Conservation (phyloP, 92 coral and sea anemone species). For the Diadumene lineata region DNA sequence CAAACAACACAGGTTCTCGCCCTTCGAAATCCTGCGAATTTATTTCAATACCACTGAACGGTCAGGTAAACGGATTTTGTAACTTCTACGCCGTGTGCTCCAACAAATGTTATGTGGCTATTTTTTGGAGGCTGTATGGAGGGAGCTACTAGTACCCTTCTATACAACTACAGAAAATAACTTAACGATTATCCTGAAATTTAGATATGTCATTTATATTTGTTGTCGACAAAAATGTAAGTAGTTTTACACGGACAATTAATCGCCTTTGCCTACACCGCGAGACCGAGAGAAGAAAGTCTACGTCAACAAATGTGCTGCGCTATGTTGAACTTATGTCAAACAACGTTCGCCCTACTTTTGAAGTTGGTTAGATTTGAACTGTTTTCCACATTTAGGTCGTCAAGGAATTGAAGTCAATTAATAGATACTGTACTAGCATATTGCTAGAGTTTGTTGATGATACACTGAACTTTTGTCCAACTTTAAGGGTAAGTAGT, state of each 20-base stretch:
- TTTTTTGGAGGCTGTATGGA: too few relatives aligned
- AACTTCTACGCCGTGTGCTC: neutral
- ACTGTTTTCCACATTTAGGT: constrained; percentile 40
- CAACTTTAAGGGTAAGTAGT: constrained; percentile 53
- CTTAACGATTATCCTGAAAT: too few relatives aligned
- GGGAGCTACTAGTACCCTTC: too few relatives aligned
- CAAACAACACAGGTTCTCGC: constrained; percentile 44
- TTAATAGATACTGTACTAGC: constrained; percentile 73
- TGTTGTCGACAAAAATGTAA: too few relatives aligned
- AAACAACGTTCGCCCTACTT: too few relatives aligned
- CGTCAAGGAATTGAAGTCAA: constrained; percentile 43
- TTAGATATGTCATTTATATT: too few relatives aligned
- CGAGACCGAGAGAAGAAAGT: too few relatives aligned
- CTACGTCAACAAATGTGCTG: too few relatives aligned
- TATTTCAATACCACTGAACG: constrained; percentile 17
- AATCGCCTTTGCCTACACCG: too few relatives aligned
- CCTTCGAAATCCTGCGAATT: neutral
- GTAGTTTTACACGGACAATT: too few relatives aligned
- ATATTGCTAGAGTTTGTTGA: constrained; percentile 57
- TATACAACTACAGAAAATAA: too few relatives aligned
- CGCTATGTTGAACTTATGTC: too few relatives aligned
- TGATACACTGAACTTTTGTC: constrained; percentile 59
- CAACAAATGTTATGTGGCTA: neutral
- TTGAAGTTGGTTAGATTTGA: neutral
- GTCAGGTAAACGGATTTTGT: neutral